These are phyloP conservation scores for Stenodera caucasica DNA, from an alignment of 2,888 invertebrate genomes.

Conservation along the genomic window DNA sequence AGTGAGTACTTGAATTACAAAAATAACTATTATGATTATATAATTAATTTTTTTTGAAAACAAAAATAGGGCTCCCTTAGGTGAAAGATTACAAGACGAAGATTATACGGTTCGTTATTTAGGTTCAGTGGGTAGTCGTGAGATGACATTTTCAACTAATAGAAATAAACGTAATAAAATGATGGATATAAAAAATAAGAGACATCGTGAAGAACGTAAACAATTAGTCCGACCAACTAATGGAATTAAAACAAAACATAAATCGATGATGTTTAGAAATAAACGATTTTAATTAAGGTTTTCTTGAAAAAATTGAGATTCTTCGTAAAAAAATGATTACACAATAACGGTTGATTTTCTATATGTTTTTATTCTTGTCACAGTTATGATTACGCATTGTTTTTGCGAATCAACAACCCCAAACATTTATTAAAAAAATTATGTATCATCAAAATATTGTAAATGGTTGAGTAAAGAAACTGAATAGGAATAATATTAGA, in stretches of 20 bases:
- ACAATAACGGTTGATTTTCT: background rate
- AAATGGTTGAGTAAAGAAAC: constrained; percentile 2
- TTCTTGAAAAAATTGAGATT: too few relatives aligned
- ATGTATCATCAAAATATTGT: background rate
- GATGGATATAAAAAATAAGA: constrained; percentile 64
- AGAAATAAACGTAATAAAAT: constrained; percentile 61
- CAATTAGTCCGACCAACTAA: constrained; percentile 63
- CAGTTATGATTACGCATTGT: background rate
- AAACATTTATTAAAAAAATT: background rate
- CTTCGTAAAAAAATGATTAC: too few relatives aligned
- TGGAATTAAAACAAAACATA: constrained; percentile 39
- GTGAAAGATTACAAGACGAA: constrained; percentile 70
- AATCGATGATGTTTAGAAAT: constrained; percentile 26
- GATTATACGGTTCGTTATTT: constrained; percentile 59
- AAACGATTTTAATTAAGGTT: constrained; percentile 17
- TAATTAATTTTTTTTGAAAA: background rate
- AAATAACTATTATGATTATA: background rate
- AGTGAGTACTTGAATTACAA: constrained; percentile 49
- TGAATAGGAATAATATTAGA: background rate
- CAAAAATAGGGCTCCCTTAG: constrained; percentile 65
- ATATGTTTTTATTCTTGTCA: background rate
- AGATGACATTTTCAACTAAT: constrained; percentile 76
- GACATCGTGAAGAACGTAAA: constrained; percentile 71
- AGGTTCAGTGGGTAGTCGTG: constrained; percentile 70
- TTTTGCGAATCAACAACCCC: background rate